phyloP scores from a whole-genome alignment of 2,113 vertebrate species.

The Danionella cerebrum region DNA sequence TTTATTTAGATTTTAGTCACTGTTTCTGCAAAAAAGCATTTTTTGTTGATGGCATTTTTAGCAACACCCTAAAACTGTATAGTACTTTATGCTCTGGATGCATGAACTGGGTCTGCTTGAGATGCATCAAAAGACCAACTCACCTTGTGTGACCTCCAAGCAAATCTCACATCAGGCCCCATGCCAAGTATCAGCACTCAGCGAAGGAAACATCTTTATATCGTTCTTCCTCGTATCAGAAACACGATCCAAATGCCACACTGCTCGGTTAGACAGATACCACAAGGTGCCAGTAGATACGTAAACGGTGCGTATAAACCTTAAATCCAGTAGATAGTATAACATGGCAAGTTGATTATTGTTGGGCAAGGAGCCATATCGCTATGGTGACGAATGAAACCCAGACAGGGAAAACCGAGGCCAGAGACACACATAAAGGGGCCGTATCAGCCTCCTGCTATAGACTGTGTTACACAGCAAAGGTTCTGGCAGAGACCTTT shows the following conservation, averaged over 20 bases:
- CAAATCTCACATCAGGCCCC: background rate
- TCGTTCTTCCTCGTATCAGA: conserved; percentile 7
- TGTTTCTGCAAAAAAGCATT: no score
- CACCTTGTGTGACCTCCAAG: conserved; percentile 4
- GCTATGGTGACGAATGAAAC: conserved; percentile 36
- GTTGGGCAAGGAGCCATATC: conserved; percentile 9
- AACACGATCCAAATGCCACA: conserved; percentile 16
- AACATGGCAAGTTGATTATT: conserved; percentile 28
- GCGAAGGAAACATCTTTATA: background rate
- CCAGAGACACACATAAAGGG: background rate
- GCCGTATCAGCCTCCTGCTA: background rate
- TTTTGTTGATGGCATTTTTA: no score
- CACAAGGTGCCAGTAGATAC: conserved; percentile 7
- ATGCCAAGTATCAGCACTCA: conserved; percentile 10
- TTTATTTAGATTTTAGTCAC: no score
- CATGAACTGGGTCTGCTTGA: background rate
- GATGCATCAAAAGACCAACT: background rate
- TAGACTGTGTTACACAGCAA: background rate
- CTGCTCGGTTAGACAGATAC: background rate
- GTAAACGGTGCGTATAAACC: conserved; percentile 31
- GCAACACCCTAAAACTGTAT: no score
- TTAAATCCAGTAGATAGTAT: conserved; percentile 27
- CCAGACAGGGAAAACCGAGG: conserved; percentile 31
- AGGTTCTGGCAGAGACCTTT: background rate
- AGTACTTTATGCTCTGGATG: background rate